Percentiles rank a stretch among this genome's conserved stretches.
Evolutionary conservation across 2,888 invertebrate species (phyloP).

Genomic region (Rhimphoctona megacephalus): DNA sequence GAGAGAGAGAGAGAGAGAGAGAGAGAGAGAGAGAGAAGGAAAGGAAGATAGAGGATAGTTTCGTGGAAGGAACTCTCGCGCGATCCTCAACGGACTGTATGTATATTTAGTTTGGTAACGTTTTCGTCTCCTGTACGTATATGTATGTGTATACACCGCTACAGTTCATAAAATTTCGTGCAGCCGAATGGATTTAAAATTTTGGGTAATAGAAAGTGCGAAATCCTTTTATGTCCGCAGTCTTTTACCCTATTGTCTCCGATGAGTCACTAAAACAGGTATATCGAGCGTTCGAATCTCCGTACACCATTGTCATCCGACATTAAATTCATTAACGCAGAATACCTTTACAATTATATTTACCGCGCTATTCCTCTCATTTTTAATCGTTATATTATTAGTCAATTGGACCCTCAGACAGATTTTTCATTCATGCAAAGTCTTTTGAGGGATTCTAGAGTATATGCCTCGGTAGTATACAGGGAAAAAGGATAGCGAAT

Average conservation of each 20-base stretch:
- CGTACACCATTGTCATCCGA: background rate
- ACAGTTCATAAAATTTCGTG: slow-evolving; percentile 43
- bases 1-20: slow-evolving; percentile 67
- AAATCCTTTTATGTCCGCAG: background rate
- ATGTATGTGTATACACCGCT: background rate
- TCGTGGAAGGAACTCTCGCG: slow-evolving; percentile 70
- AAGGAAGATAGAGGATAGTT: slow-evolving; percentile 25
- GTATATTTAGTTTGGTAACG: slow-evolving; percentile 73
- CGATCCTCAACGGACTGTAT: slow-evolving; percentile 70
- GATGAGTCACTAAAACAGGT: slow-evolving; percentile 13
- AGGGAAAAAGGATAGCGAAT: background rate
- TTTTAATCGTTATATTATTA: background rate
- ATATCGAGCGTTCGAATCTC: slow-evolving; percentile 9
- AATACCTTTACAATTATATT: background rate
- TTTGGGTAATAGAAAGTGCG: slow-evolving; percentile 9
- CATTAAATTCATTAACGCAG: background rate
- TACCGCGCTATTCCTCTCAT: background rate
- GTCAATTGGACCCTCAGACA: background rate
- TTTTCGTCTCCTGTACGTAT: slow-evolving; percentile 14
- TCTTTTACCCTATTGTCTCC: slow-evolving; percentile 17
- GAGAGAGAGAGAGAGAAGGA: slow-evolving; percentile 70
- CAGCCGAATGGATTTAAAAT: slow-evolving; percentile 29
- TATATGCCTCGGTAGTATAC: background rate
- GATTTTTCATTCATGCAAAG: background rate
- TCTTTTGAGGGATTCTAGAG: background rate